These are phyloP conservation scores for Sisor rabdophorus DNA, from an alignment of 2,113 vertebrate species.

Conservation along the genomic window DNA sequence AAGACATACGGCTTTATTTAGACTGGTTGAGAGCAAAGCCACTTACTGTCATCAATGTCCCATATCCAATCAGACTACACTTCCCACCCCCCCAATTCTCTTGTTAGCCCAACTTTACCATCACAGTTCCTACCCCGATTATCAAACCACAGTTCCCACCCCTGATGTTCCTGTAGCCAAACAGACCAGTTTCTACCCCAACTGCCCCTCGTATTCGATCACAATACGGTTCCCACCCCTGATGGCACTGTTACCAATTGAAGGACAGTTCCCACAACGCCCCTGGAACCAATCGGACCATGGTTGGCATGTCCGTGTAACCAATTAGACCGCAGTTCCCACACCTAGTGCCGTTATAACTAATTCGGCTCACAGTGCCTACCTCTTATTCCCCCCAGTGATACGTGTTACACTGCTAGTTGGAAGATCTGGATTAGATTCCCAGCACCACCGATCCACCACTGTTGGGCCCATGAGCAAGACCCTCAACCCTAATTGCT, in stretches of 20 bases:
- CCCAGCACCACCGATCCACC: too few species aligned
- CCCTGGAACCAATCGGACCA: neutral
- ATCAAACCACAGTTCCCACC: neutral
- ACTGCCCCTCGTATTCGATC: neutral
- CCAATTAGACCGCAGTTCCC: neutral
- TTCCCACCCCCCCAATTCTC: neutral
- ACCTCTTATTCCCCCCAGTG: neutral
- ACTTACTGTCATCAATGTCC: neutral
- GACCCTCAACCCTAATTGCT: too few species aligned
- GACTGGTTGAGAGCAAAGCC: conserved; percentile 11
- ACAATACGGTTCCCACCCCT: neutral
- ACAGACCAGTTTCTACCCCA: too few species aligned
- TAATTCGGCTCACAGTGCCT: neutral
- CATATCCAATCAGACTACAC: neutral
- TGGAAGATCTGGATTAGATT: too few species aligned
- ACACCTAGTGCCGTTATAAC: too few species aligned
- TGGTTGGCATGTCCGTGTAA: neutral
- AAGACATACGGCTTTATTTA: conserved; percentile 17
- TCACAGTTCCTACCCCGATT: neutral
- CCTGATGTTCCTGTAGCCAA: neutral
- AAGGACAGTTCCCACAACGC: neutral
- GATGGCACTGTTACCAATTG: too few species aligned
- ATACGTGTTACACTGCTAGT: too few species aligned
- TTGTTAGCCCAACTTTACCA: too few species aligned
- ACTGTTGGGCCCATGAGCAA: too few species aligned